Evolutionary conservation across 2,113 vertebrate genomes (phyloP).

Genomic region (Syrmaticus mikado): DNA sequence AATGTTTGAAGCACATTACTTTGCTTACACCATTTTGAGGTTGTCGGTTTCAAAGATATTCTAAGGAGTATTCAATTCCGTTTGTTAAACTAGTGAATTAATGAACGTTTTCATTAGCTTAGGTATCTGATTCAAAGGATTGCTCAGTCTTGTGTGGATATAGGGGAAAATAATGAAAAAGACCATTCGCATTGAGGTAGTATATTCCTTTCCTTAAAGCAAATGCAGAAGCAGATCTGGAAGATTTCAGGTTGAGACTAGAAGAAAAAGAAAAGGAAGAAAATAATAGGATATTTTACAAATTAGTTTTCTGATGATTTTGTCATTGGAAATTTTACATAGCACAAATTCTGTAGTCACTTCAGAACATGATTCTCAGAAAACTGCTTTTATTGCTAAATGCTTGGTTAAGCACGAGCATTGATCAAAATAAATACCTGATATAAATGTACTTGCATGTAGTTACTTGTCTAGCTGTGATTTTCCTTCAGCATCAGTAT

Average conservation of each 20-base stretch:
- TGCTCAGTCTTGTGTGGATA: neutral
- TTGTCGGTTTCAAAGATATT: neutral
- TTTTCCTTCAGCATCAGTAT: neutral
- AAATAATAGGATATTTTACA: neutral
- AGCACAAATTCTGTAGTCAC: neutral
- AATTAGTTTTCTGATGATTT: neutral
- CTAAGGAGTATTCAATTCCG: neutral
- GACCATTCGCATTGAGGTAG: neutral
- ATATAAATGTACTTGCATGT: neutral
- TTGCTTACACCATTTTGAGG: neutral
- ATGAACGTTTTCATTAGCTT: neutral
- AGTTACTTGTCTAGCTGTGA: neutral
- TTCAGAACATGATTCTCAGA: neutral
- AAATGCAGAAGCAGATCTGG: neutral
- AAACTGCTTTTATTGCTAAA: neutral
- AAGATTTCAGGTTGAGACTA: neutral
- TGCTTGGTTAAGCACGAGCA: neutral
- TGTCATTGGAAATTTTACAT: neutral
- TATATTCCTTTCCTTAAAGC: neutral
- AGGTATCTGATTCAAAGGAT: neutral
- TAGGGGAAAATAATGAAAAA: neutral
- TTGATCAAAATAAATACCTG: neutral
- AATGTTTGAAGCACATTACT: neutral
- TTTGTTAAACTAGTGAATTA: slow-evolving; percentile 3
- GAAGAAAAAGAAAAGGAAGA: neutral